Percentiles rank a stretch among this genome's conserved stretches.
phyloP scores from a whole-genome alignment of 1,140 invertebrate genomes.

The Laupala kohalensis region DNA sequence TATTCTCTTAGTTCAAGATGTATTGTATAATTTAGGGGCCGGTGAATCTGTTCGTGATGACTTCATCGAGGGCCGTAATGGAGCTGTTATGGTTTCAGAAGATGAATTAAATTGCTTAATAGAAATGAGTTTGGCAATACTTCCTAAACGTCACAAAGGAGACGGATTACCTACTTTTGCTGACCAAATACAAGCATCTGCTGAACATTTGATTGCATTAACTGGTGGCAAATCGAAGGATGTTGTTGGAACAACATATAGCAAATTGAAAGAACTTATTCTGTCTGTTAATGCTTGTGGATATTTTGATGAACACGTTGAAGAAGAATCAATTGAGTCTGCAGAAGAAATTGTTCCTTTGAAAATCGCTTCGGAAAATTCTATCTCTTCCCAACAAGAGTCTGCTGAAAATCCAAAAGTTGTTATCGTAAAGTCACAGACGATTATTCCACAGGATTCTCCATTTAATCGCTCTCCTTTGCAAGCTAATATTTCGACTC shows the following conservation, averaged over 20 bases:
- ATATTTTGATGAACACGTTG: slow-evolving; percentile 60
- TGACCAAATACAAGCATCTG: slow-evolving; percentile 52
- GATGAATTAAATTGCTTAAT: slow-evolving; percentile 58
- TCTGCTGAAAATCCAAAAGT: too few species aligned
- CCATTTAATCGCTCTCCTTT: too few species aligned
- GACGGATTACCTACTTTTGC: slow-evolving; percentile 40
- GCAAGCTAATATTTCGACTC: too few species aligned
- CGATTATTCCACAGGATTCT: too few species aligned
- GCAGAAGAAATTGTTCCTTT: too few species aligned
- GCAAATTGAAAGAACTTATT: slow-evolving; percentile 62
- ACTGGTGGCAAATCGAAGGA: slow-evolving; percentile 72
- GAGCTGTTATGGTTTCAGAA: slow-evolving; percentile 58
- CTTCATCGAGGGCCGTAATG: slow-evolving; percentile 68
- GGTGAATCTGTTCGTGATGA: slow-evolving; percentile 61
- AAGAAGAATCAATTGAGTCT: slow-evolving; percentile 21
- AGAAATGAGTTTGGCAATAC: slow-evolving; percentile 44
- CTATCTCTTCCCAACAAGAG: too few species aligned
- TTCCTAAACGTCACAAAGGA: slow-evolving; percentile 40
- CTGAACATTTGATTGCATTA: slow-evolving; percentile 65
- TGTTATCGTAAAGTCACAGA: too few species aligned
- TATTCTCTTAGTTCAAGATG: slow-evolving; percentile 42
- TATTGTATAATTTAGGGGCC: slow-evolving; percentile 59
- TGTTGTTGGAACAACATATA: slow-evolving; percentile 58
- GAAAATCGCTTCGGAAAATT: too few species aligned
- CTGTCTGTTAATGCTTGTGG: slow-evolving; percentile 59